Evolutionary conservation across 2,888 invertebrate species (phyloP), one percentile per base, ranked within the genome.

Genomic region (Melanchra persicariae): DNA sequence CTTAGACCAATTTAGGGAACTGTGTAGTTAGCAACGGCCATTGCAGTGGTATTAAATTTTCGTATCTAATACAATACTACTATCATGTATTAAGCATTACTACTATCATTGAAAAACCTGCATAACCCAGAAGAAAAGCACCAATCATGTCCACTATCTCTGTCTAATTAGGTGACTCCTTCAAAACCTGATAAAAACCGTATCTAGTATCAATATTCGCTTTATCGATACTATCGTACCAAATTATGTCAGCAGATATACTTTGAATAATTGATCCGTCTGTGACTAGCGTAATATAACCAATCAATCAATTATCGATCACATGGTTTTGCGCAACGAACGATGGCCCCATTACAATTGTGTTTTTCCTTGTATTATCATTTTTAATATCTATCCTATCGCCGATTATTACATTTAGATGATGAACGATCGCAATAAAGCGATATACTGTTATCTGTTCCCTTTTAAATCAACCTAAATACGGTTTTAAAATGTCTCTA

Each of bases 261-360:
- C 85, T 89, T 87, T 92, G 91, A 93, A 94, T 94, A 94, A 94
- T 93, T 91, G 93, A 91, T 92, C 87, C 88, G 73, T 81, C 77
- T 79, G 86, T 91, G 91, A 90, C 87, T 89, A 90, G 88, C 85
- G 80, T 79, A 81, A 69, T 80, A 74, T 85, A 88, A 92, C 91
- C 91, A 92, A 93, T 94, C 94, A 94, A 93, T 93, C 93, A 93
- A 90, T 91, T 91, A 90, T 90, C 91, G 89, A 87, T 87, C 89
- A 85, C 83, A 86, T 82, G 91, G 88, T 90, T 93, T 92, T 93
- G 91, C 92, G 92, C 91, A 91, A 92, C 87, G 84, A 77, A 62
- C 83, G 87, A 83, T 90, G 90, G 59, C 85, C 85, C 87, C 89
- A 82, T 83, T 91, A 92, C 90, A 85, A 77, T 85, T 86, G 85